Percentiles rank a stretch among this genome's conserved stretches.
Conservation (phyloP, 2,797 vertebrate genomes). For the Zalophus californianus region DNA sequence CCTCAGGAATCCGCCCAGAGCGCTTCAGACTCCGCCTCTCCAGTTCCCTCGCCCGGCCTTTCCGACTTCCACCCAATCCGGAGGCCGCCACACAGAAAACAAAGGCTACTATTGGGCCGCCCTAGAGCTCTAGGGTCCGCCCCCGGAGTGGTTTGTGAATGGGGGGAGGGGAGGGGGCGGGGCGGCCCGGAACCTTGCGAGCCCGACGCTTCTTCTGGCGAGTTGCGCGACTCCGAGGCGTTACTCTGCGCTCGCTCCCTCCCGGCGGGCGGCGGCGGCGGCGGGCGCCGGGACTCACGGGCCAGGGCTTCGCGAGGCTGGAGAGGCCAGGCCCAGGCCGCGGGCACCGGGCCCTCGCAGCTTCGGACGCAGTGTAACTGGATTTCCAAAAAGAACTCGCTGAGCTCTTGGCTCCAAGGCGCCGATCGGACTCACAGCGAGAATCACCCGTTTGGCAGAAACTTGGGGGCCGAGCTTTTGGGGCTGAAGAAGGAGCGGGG, state of each 20-base stretch:
- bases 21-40: conserved; percentile 64
- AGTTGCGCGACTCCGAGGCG: conserved; percentile 78
- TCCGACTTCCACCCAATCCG: conserved; percentile 88
- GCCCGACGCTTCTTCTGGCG: conserved; percentile 76
- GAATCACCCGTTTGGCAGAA: conserved; percentile 55
- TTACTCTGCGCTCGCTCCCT: conserved; percentile 71
- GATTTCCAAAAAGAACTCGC: conserved; percentile 51
- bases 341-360: not conserved
- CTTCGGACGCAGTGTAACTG: not conserved
- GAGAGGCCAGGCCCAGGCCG: conserved; percentile 62
- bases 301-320: not conserved
- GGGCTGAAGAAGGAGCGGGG: conserved; percentile 46
- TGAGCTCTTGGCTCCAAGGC: not conserved
- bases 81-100: conserved; percentile 88
- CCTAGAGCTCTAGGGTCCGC: conserved; percentile 84
- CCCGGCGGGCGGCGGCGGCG: not conserved
- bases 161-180: conserved; percentile 87
- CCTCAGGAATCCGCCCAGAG: conserved; percentile 82
- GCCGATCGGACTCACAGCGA: not conserved
- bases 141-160: conserved; percentile 90
- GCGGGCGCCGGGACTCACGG: not conserved
- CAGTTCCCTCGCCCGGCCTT: conserved; percentile 53
- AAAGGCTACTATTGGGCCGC: conserved; percentile 90
- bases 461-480: conserved; percentile 71
- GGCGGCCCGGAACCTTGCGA: not conserved